phyloP scores from a whole-genome alignment of 2,888 invertebrate species.

The Dromius quadrimaculatus region DNA sequence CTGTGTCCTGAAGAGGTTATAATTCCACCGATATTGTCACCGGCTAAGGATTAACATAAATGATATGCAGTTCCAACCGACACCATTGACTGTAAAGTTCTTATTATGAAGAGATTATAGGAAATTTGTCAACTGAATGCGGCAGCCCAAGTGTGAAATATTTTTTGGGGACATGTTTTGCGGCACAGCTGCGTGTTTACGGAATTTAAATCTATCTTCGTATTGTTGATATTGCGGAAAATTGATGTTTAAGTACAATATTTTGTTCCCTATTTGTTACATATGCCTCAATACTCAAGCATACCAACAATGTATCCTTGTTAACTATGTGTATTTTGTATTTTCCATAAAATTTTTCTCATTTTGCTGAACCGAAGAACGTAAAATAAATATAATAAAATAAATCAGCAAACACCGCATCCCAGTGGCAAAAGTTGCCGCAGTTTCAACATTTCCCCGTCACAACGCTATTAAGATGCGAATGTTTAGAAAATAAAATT shows the following conservation, averaged over 20 bases:
- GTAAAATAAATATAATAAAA: slow-evolving; percentile 26
- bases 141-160: slow-evolving; percentile 19
- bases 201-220: slow-evolving; percentile 22
- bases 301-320: neutral
- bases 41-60: slow-evolving; percentile 28
- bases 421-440: neutral
- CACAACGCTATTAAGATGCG: slow-evolving; percentile 30
- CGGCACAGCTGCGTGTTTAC: slow-evolving; percentile 32
- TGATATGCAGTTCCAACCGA: slow-evolving; percentile 39
- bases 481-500: slow-evolving; percentile 46
- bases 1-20: slow-evolving; percentile 24
- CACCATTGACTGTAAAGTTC: slow-evolving; percentile 15
- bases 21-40: slow-evolving; percentile 13
- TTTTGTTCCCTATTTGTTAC: slow-evolving; percentile 3
- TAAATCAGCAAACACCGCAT: neutral
- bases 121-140: slow-evolving; percentile 35
- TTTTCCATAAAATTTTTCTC: neutral
- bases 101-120: slow-evolving; percentile 32
- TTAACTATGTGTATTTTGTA: neutral
- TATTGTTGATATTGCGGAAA: slow-evolving; percentile 10
- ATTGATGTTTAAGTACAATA: slow-evolving; percentile 35
- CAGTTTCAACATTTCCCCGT: slow-evolving; percentile 5
- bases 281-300: slow-evolving; percentile 9
- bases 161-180: slow-evolving; percentile 54
- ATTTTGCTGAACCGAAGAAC: slow-evolving; percentile 4